Base-by-base conservation (phyloP, 2,888 invertebrate species). In the Sialis fuliginosa region DNA sequence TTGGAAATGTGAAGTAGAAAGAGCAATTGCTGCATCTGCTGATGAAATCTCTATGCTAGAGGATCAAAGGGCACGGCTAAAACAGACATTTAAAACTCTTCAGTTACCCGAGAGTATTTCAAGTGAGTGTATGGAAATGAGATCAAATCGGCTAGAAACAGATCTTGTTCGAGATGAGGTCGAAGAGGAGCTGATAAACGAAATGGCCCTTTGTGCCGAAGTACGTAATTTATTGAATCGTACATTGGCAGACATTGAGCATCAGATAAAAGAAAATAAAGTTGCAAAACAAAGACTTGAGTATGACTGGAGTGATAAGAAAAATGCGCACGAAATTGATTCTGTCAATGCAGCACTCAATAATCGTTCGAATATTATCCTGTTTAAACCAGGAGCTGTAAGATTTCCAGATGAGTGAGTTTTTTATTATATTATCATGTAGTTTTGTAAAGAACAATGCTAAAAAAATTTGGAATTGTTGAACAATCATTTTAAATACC, bases 231-330 rank as follows among this genome's bases (percentile, higher is more conserved):
- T 73, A 3, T 66, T 84, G 9, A 70, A 71, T 34, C 71, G 72
- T 52, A 79, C 78, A 1, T 62, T 82, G 5, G 66, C 72, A 35
- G 75, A 79, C 56, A 77, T 86, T 32, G 78, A 83, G 52, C 68
- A 71, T 35, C 85, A 87, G 62, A 67, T 84, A 58, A 59, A 74
- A 32, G 75, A 83, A 54, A 80, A 88, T 57, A 82, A 84, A 57
- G 78, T 84, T 10, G 81, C 83, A 0, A 90, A 92, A 60, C 77
- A 81, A 53, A 75, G 80, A 40, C 69, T 92, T 49, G 92, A 93
- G 65, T 81, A 78, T 57, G 91, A 92, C 61, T 92, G 90, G 89
- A 89, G 89, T 56, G 89, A 92, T 59, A 93, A 93, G 66, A 74
- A 75, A 48, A 78, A 85, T 59, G 77, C 89, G 0, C 80, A 84